Conservation (phyloP, 2,888 invertebrate genomes). For the Nysson spinosus region DNA sequence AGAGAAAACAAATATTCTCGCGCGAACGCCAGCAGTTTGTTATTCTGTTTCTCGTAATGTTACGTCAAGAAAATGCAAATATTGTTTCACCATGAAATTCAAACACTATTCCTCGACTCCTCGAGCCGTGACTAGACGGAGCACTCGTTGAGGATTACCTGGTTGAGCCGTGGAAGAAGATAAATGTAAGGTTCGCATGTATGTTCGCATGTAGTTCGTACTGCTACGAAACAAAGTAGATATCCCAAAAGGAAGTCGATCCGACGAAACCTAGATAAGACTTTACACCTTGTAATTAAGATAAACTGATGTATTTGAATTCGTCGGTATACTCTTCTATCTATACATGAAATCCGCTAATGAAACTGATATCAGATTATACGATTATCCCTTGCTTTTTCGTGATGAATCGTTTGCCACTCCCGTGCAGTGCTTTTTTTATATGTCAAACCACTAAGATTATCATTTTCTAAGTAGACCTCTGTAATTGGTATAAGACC, state of each 20-base stretch:
- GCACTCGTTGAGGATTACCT: slow-evolving; percentile 60
- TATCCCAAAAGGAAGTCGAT: slow-evolving; percentile 38
- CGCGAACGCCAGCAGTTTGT: slow-evolving; percentile 27
- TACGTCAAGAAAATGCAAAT: slow-evolving; percentile 56
- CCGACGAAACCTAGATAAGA: slow-evolving; percentile 39
- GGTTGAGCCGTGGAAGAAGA: slow-evolving; percentile 69
- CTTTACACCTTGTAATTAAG: slow-evolving; percentile 48
- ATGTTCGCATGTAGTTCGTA: slow-evolving; percentile 32
- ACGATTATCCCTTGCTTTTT: background rate
- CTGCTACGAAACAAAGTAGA: slow-evolving; percentile 11
- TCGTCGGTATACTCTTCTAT: slow-evolving; percentile 8
- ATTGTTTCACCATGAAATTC: slow-evolving; percentile 61
- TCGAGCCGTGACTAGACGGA: slow-evolving; percentile 45
- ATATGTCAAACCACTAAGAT: too few species aligned
- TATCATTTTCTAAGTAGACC: too few species aligned
- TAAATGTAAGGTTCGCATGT: slow-evolving; percentile 73
- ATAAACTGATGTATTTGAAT: slow-evolving; percentile 31
- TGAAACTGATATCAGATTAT: background rate
- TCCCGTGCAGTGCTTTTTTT: too few species aligned
- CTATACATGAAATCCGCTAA: background rate
- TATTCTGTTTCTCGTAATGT: slow-evolving; percentile 50
- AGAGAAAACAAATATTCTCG: slow-evolving; percentile 42
- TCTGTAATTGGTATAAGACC: too few species aligned
- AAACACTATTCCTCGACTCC: slow-evolving; percentile 64
- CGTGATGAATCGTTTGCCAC: too few species aligned